Base-by-base conservation (phyloP, 2,888 invertebrate species). In the Drosophila pseudotakahashii region DNA sequence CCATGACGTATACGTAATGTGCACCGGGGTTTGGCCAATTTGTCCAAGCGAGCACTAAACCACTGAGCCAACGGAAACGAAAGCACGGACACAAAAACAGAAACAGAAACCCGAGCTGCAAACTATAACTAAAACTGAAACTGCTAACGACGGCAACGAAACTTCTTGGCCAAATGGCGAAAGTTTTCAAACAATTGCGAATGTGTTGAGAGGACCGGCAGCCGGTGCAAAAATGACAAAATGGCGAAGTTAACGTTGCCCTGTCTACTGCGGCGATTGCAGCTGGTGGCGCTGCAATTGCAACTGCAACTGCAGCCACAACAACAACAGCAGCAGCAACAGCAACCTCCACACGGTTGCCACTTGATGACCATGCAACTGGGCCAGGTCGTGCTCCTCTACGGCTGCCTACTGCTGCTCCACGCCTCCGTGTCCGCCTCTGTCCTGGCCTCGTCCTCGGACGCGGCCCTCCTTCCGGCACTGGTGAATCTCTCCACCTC, bases 171-270 rank as follows among this genome's bases (percentile, higher is more conserved):
- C 77, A 81, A 88, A 80, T 88, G 83, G 74, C 70, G 69, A 76
- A 81, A 81, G 77, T 87, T 89, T 53, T 60, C 51, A 66, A 69
- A 73, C 59, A 72, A 67, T 76, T 70, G 72, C 36, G 60, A 73
- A 61, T 50, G 68, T 72, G 78, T 78, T 83, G 81, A 50, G 59
- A 41, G 13, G 60, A 53, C 41, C 37, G 34, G 44, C 45, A 32
- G 62, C 32, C 67, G 67, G 53, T 32, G 37, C 16, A 16, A 82
- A 76, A 67, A 82, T 87, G 81, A 76, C 73, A 79, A 74, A 81
- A 87, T 87, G 82, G 85, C 78, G 82, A 85, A 83, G 82, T 83
- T 87, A 87, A 83, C 87, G 68, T 66, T 87, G 77, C 79, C 78
- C 53, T 77, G 77, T 77, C 84, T 82, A 67, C 76, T 84, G 85